Base-by-base conservation (phyloP, 2,797 vertebrate species). In the Dermochelys coriacea region DNA sequence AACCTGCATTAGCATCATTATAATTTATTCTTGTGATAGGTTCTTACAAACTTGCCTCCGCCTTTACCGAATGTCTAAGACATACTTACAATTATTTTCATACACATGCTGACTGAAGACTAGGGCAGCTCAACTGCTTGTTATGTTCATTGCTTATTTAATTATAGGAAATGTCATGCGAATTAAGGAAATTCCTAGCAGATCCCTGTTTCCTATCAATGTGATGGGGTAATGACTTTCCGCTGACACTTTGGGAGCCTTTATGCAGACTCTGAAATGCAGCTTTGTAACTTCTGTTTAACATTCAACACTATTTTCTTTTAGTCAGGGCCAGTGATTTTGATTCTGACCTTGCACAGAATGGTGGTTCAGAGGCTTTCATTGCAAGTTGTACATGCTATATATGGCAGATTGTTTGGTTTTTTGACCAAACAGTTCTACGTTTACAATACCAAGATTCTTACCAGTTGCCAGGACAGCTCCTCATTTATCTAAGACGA, bases 351-450 rank as follows among this genome's bases (percentile, higher is more conserved):
- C n/a, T 37, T 37, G n/a, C 6, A 5, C n/a, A 41, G 64, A 23
- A 41, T 10, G 37, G 37, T 3, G 19, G 19, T 3, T 21, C 5
- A 5, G 19, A 2, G 5, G 18, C 9, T 37, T 19, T 21, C 21
- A 41, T 23, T 37, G 10, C 64, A 71, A 12, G 18, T 37, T 19
- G n/a, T 3, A 21, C 8, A 68, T 10, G 34, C 8, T 19, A 4
- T 5, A 4, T 4, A 16, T 8, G 34, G 61, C 61, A 64, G 61
- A 34, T 64, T 21, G 61, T 18, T 64, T 5, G 61, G 61, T 54
- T 55, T 10, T 55, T 25, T 23, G 54, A 19, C 8, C 54, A 55
- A 55, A 55, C 21, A 18, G 19, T 23, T 21, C 54, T 23, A 55
- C 19, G 23, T 55, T 55, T 55, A 23, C 54, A 61, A 34, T 15